Base-by-base conservation (phyloP, 2,888 invertebrate species). In the Amphipoea oculea region DNA sequence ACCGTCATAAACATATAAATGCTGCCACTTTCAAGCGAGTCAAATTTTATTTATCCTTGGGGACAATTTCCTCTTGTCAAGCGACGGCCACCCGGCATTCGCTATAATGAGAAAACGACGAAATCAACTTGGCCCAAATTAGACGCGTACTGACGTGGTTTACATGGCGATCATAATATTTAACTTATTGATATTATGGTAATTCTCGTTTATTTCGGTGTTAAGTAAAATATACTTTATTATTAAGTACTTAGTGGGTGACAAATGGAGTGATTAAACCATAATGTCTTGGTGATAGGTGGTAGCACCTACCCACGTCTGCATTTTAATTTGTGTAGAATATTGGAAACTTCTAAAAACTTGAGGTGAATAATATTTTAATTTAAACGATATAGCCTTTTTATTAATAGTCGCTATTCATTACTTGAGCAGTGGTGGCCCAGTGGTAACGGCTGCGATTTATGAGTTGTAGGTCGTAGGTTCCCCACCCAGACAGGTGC, bases 11-110 rank as follows among this genome's bases (percentile, higher is more conserved):
- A 95, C 93, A 95, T 95, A 95, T 95, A 95, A 95, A 95, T 94
- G 94, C 91, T 89, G 91, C 90, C 92, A 94, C 92, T 94, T 95
- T 94, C 92, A 93, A 93, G 86, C 90, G 91, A 94, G 92, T 95
- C 93, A 94, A 96, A 96, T 95, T 96, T 95, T 95, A 96, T 95
- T 95, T 94, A 94, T 95, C 95, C 94, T 92, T 91, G 89, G 92
- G 93, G 94, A 95, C 95, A 95, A 95, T 96, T 96, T 96, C 96
- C 96, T 96, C 95, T 94, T 95, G 95, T 96, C 95, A 95, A 94
- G 90, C 91, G 93, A 88, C 92, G 96, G 95, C 96, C 96, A 96
- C 96, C 96, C 96, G 95, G 94, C 93, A 93, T 95, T 94, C 92
- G 92, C 92, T 92, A 93, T 95, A 94, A 95, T 93, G 94, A 95